Conservation (phyloP, 1,140 invertebrate species). For the Psix sp. region DNA sequence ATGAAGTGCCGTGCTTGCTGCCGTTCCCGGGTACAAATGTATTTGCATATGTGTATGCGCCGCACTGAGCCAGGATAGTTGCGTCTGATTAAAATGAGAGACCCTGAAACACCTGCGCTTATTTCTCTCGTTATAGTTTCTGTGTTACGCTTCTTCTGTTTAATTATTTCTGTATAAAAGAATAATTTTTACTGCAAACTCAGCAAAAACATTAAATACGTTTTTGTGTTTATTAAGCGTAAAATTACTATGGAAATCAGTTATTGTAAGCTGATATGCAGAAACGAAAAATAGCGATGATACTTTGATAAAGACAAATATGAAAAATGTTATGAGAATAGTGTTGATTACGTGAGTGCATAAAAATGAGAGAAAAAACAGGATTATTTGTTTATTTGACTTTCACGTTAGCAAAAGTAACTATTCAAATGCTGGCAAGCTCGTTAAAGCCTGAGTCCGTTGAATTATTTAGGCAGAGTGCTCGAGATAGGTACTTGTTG, state of each 20-base stretch:
- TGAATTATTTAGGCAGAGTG: slow-evolving; percentile 61
- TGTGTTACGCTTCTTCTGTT: slow-evolving; percentile 47
- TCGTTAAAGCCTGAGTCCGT: slow-evolving; percentile 48
- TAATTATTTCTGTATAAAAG: slow-evolving; percentile 47
- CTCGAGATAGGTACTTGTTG: slow-evolving; percentile 58
- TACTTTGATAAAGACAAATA: too few relatives aligned
- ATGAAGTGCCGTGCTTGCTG: slow-evolving; percentile 62
- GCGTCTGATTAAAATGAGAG: slow-evolving; percentile 73
- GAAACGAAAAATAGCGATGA: too few relatives aligned
- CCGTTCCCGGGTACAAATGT: slow-evolving; percentile 56
- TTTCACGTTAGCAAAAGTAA: slow-evolving; percentile 46
- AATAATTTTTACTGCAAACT: too few relatives aligned
- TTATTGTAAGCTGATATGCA: too few relatives aligned
- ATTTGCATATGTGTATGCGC: slow-evolving; percentile 64
- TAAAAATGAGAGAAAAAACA: slow-evolving; percentile 21
- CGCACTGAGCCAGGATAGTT: slow-evolving; percentile 44
- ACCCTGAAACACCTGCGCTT: slow-evolving; percentile 71
- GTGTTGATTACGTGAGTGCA: too few relatives aligned
- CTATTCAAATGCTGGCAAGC: slow-evolving; percentile 46
- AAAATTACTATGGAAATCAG: too few relatives aligned
- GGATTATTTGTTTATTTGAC: slow-evolving; percentile 34
- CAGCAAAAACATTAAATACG: too few relatives aligned
- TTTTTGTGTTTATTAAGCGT: too few relatives aligned
- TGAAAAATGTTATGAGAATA: too few relatives aligned
- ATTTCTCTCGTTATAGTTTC: slow-evolving; percentile 54